These are phyloP conservation scores for Xenopus petersii DNA, from an alignment of 2,797 vertebrate species.

Conservation along the genomic window DNA sequence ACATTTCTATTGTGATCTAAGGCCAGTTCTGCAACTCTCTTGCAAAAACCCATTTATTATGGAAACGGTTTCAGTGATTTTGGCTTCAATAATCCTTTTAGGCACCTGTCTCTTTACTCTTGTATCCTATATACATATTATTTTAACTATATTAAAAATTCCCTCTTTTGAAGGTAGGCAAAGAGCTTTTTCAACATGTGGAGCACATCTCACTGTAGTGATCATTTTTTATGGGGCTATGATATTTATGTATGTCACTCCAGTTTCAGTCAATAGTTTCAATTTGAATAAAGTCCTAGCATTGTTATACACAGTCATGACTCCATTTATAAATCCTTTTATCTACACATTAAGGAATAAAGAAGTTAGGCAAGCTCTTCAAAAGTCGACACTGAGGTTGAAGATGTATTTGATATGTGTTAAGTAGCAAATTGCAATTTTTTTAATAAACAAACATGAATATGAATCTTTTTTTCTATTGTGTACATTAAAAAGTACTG, in stretches of 20 bases:
- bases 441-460: too few relatives aligned
- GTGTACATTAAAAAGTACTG: too few relatives aligned
- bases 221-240: constrained; percentile 22
- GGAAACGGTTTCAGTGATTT: constrained; percentile 11
- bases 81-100: constrained; percentile 3
- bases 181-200: constrained; percentile 23
- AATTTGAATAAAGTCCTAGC: background rate
- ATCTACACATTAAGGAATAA: constrained; percentile 33
- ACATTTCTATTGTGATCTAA: constrained; percentile 30
- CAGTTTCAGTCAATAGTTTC: background rate
- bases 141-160: constrained; percentile 9
- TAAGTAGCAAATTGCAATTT: too few relatives aligned
- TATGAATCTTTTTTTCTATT: too few relatives aligned
- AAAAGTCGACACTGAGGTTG: too few relatives aligned
- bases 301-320: constrained; percentile 21
- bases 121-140: constrained; percentile 14
- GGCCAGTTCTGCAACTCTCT: constrained; percentile 9
- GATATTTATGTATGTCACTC: constrained; percentile 22
- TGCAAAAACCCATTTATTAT: constrained; percentile 15
- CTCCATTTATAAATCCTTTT: constrained; percentile 25
- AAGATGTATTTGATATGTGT: too few relatives aligned
- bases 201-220: constrained; percentile 19
- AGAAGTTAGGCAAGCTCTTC: constrained; percentile 9
- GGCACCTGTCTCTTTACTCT: constrained; percentile 7
- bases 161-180: background rate